These are phyloP conservation scores for Anarsia innoxiella DNA, from an alignment of 2,888 invertebrate species.

Conservation along the genomic window DNA sequence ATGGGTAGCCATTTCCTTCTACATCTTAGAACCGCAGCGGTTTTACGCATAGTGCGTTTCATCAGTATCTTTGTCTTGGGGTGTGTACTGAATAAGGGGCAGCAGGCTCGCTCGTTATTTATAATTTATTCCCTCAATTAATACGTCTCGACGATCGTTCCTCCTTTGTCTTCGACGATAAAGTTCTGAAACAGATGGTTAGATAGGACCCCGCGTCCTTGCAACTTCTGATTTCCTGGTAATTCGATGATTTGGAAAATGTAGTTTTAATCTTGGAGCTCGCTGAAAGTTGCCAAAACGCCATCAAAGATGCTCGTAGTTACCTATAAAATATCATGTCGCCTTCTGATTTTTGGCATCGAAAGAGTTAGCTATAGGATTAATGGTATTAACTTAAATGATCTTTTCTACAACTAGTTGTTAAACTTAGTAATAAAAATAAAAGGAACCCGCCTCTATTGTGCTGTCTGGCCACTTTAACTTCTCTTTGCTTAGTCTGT, in stretches of 20 bases:
- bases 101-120: constrained; percentile 40
- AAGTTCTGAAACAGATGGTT: constrained; percentile 15
- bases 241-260: constrained; percentile 5
- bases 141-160: constrained; percentile 40
- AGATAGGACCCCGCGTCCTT: constrained; percentile 10
- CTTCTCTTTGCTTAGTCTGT: constrained; percentile 13
- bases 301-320: too few relatives aligned
- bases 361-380: too few relatives aligned
- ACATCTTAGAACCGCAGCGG: neutral
- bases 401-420: too few relatives aligned
- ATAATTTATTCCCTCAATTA: constrained; percentile 66
- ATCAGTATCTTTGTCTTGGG: constrained; percentile 17
- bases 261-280: constrained; percentile 15
- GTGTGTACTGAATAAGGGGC: constrained; percentile 31
- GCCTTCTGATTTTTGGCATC: too few relatives aligned
- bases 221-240: constrained; percentile 10
- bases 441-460: constrained; percentile 7
- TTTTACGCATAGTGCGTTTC: constrained; percentile 19
- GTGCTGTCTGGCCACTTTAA: constrained; percentile 11
- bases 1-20: too few relatives aligned
- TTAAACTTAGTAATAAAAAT: constrained; percentile 8
- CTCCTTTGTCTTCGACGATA: constrained; percentile 23
- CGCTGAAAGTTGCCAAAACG: too few relatives aligned
- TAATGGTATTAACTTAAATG: too few relatives aligned
- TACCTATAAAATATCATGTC: too few relatives aligned